A percentile compares a stretch with the other conserved stretches of the same genome.
phyloP scores from a whole-genome alignment of 2,113 vertebrate species.

The Pelmatolapia mariae region DNA sequence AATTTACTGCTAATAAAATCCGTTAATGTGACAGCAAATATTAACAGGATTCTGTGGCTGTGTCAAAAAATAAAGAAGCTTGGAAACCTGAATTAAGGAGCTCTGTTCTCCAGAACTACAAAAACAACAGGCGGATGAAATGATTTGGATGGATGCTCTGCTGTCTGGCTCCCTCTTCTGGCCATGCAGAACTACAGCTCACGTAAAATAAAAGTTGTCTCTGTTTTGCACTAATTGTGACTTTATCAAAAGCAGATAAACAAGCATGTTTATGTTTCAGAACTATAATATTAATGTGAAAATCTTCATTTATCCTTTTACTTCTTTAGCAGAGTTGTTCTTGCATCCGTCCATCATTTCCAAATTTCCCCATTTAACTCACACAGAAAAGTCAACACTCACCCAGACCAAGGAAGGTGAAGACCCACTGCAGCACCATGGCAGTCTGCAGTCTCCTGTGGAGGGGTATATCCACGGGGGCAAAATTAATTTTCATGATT shows the following conservation, averaged over 20 bases:
- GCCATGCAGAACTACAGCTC: not conserved
- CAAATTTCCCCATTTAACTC: not conserved
- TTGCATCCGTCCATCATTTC: not conserved
- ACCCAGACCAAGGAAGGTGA: constrained; percentile 79
- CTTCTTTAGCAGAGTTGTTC: not conserved
- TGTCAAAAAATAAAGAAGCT: not conserved
- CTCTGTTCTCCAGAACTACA: not conserved
- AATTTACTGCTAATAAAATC: not conserved
- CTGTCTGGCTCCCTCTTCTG: not conserved
- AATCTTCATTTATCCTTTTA: not conserved
- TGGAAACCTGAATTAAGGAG: not conserved
- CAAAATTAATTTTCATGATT: constrained; percentile 78
- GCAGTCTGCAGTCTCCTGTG: constrained; percentile 78
- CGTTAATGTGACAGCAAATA: not conserved
- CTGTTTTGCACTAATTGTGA: not conserved
- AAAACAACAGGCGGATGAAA: not conserved
- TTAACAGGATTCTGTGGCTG: not conserved
- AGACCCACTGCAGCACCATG: constrained; percentile 75
- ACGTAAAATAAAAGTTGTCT: not conserved
- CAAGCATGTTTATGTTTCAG: not conserved
- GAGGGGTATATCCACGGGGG: constrained; percentile 66
- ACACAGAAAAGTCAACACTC: constrained; percentile 38
- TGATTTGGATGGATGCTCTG: not conserved
- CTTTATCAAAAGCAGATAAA: not conserved
- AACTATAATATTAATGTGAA: not conserved